These are phyloP conservation scores for Cyphomyrmex costatus DNA, from an alignment of 1,140 invertebrate genomes.

Conservation along the genomic window DNA sequence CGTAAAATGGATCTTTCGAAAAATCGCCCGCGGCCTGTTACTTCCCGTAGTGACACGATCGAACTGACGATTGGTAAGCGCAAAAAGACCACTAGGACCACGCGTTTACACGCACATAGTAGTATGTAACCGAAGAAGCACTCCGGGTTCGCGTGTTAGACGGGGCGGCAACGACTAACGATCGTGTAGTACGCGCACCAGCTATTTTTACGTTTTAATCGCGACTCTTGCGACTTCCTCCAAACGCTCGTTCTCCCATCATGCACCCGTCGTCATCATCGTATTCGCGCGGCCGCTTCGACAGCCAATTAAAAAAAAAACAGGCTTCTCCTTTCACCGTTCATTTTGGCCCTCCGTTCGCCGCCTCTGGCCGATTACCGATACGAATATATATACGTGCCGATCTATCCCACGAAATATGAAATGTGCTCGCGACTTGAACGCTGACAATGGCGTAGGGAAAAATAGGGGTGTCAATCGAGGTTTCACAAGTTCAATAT, in stretches of 20 bases:
- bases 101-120: neutral
- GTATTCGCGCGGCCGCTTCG: neutral
- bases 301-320: constrained; percentile 60
- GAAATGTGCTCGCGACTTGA: constrained; percentile 28
- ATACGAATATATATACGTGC: neutral
- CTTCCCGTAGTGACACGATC: constrained; percentile 57
- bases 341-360: neutral
- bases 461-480: neutral
- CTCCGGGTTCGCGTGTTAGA: constrained; percentile 51
- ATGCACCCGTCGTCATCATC: neutral
- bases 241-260: constrained; percentile 37
- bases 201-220: constrained; percentile 76
- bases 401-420: constrained; percentile 23
- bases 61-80: constrained; percentile 68
- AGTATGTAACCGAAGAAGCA: neutral
- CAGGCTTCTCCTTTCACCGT: constrained; percentile 66
- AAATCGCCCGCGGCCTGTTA: neutral
- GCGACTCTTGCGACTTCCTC: constrained; percentile 65
- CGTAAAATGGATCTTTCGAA: neutral
- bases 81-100: constrained; percentile 12
- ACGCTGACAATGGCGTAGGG: neutral
- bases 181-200: constrained; percentile 51
- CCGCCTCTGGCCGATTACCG: constrained; percentile 20
- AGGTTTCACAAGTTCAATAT: neutral
- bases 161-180: constrained; percentile 65